Base-by-base conservation (phyloP, 2,888 invertebrate genomes). In the Odontocerum albicorne region DNA sequence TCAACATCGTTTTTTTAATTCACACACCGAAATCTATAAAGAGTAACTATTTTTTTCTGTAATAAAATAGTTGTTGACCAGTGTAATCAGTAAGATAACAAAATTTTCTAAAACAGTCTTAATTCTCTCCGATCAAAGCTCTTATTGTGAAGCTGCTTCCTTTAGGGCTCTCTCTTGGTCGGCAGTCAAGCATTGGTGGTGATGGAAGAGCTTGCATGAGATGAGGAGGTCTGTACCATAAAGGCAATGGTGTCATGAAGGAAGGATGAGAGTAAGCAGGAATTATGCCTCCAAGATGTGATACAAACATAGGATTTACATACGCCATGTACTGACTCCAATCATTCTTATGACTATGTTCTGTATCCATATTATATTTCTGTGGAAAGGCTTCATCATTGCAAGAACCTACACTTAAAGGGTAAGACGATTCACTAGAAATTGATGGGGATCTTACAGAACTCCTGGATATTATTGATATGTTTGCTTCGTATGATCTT, bases 51-150 rank as follows among this genome's bases (percentile, higher is more conserved):
- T n/a, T n/a, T n/a, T n/a, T n/a, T n/a, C n/a, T n/a, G n/a, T n/a
- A n/a, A n/a, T n/a, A n/a, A n/a, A n/a, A n/a, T n/a, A n/a, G n/a
- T n/a, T n/a, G n/a, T n/a, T n/a, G n/a, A n/a, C n/a, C n/a, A n/a
- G n/a, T n/a, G n/a, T n/a, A n/a, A n/a, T n/a, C n/a, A n/a, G n/a
- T n/a, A n/a, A n/a, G n/a, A n/a, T n/a, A n/a, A n/a, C n/a, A n/a
- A n/a, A n/a, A n/a, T n/a, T n/a, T n/a, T n/a, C n/a, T n/a, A n/a
- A n/a, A 44, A 17, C 44, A 44, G 38, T 38, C 20, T 71, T 73
- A 78, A 58, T 77, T 76, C 69, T 77, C 77, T 4, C 77, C 77
- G 16, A 78, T 70, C 0, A 78, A 65, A 1, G 78, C 77, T 61
- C 77, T 75, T 62, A 78, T 78, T 3, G 77, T 77, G 64, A 78